Evolutionary conservation across 2,797 vertebrate genomes (phyloP).

Genomic region (Aldrovandia affinis): DNA sequence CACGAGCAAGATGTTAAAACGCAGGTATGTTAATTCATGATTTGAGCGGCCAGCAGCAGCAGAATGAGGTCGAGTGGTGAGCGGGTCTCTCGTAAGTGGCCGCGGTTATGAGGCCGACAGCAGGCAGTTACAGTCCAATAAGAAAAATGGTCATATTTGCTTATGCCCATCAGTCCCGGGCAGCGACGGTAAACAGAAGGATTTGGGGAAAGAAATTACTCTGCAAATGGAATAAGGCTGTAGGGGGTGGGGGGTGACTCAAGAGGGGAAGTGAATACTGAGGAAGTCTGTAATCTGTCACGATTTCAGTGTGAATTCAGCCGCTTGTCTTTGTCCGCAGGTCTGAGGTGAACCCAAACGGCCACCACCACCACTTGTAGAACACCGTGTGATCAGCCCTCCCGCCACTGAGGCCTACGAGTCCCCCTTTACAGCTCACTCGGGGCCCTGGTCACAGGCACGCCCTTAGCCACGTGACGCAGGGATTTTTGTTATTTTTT

Average conservation of each 20-base stretch:
- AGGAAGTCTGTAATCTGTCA: background rate
- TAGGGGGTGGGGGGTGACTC: conserved; percentile 62
- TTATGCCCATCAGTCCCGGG: conserved; percentile 69
- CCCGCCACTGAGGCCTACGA: no score
- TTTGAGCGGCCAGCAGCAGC: conserved; percentile 23
- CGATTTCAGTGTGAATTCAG: background rate
- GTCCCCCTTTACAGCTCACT: no score
- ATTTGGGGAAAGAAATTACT: conserved; percentile 76
- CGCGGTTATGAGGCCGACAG: background rate
- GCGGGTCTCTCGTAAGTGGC: background rate
- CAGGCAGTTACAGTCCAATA: conserved; percentile 60
- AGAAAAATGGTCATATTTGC: conserved; percentile 52
- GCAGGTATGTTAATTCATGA: conserved; percentile 31
- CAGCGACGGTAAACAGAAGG: conserved; percentile 76
- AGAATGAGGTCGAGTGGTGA: conserved; percentile 48
- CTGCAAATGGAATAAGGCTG: conserved; percentile 63
- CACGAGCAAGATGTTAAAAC: conserved; percentile 24
- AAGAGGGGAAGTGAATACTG: conserved; percentile 26
- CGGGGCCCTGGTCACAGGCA: conserved; percentile 17
- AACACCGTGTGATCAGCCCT: no score
- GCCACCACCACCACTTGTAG: no score
- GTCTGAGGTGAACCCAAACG: no score
- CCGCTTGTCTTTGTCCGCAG: no score
- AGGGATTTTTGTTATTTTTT: background rate
- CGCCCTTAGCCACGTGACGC: conserved; percentile 15